Evolutionary conservation across 2,888 invertebrate species (phyloP).

Genomic region (Latrodectus hesperus): DNA sequence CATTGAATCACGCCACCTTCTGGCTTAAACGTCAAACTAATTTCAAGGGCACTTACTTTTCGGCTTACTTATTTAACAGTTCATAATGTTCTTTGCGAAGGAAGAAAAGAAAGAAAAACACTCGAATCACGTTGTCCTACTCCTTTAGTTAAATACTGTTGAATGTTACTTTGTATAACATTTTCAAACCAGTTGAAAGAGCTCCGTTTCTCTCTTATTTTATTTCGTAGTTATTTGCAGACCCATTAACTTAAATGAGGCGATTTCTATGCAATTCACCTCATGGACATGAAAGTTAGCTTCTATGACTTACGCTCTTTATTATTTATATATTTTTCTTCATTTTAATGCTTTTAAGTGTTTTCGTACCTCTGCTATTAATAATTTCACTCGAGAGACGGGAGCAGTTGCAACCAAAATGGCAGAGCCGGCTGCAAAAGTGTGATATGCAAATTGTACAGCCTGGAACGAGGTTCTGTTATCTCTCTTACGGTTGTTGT

Average conservation of each 20-base stretch:
- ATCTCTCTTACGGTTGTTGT: no score
- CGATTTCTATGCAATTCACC: constrained; percentile 29
- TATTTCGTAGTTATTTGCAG: neutral
- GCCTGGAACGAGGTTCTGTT: no score
- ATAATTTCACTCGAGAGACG: no score
- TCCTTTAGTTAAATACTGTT: neutral
- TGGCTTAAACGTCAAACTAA: no score
- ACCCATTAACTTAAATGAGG: constrained; percentile 23
- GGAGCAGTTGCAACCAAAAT: no score
- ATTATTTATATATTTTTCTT: neutral
- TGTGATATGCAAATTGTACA: no score
- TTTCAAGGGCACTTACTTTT: no score
- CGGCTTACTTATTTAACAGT: no score
- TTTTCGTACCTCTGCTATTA: no score
- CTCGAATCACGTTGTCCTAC: neutral
- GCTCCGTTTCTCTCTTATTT: neutral
- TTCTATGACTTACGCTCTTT: neutral
- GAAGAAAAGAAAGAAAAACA: neutral
- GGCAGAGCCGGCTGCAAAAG: no score
- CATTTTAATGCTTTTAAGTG: no score
- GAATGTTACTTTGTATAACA: constrained; percentile 43
- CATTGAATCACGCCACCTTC: no score
- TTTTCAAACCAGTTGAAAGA: constrained; percentile 36
- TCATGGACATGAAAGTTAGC: constrained; percentile 20
- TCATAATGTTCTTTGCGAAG: neutral